Evolutionary conservation across 2,113 vertebrate species (phyloP).

Genomic region (Ranitomeya imitator): DNA sequence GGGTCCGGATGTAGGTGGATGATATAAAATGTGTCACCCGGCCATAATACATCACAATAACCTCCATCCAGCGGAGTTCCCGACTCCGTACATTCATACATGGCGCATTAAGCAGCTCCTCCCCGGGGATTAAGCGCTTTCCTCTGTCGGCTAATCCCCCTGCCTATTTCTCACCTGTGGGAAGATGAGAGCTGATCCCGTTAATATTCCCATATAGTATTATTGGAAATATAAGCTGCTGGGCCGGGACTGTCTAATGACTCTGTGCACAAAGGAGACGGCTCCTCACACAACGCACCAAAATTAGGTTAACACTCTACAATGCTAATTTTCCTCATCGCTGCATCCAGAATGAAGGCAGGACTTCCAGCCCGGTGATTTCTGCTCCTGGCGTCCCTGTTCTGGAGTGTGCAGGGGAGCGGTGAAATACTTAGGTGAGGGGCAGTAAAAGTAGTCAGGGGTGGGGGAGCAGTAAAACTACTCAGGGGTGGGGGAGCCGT

Average conservation of each 20-base stretch:
- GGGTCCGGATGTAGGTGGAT: background rate
- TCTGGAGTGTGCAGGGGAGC: background rate
- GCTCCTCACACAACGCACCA: constrained; percentile 63
- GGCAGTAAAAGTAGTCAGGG: too few species aligned
- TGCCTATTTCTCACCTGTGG: constrained; percentile 35
- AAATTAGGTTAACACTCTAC: constrained; percentile 66
- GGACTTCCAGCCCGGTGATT: background rate
- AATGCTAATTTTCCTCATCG: constrained; percentile 65
- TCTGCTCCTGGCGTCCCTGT: background rate
- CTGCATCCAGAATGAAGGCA: constrained; percentile 54
- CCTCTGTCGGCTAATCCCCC: constrained; percentile 19
- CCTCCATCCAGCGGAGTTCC: background rate
- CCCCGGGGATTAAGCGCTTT: background rate
- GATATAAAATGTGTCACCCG: background rate
- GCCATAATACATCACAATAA: background rate
- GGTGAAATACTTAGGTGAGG: too few species aligned
- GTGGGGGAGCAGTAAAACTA: too few species aligned
- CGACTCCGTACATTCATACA: background rate
- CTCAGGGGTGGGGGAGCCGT: too few species aligned
- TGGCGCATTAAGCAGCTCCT: background rate
- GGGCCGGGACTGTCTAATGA: constrained; percentile 63
- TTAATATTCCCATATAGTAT: constrained; percentile 46
- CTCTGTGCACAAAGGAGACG: constrained; percentile 66
- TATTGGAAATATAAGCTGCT: background rate
- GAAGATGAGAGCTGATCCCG: background rate